A percentile compares a stretch with the other conserved stretches of the same genome.
phyloP scores from a whole-genome alignment of 2,888 invertebrate species.

The Watsonalla binaria region DNA sequence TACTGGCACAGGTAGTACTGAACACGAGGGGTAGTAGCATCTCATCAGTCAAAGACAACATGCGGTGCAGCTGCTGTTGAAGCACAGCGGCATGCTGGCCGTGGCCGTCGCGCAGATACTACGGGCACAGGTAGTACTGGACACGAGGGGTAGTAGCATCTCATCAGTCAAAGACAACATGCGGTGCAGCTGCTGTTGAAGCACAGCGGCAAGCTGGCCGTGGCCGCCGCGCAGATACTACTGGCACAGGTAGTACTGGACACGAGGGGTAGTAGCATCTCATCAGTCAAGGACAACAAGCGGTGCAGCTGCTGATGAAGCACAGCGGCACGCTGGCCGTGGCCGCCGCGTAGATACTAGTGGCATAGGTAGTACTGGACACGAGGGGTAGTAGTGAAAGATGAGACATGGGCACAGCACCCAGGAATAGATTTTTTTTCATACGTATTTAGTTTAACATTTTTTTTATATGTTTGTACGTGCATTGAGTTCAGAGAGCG shows the following conservation, averaged over 20 bases:
- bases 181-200: constrained; percentile 85
- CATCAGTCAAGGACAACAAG: constrained; percentile 87
- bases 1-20: constrained; percentile 84
- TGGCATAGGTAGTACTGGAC: constrained; percentile 80
- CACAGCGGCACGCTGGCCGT: constrained; percentile 79
- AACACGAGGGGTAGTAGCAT: too few relatives aligned
- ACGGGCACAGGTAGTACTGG: constrained; percentile 82
- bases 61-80: constrained; percentile 84
- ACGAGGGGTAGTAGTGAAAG: constrained; percentile 69
- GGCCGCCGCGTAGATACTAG: constrained; percentile 87
- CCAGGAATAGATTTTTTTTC: too few relatives aligned
- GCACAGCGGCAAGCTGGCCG: constrained; percentile 75
- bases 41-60: constrained; percentile 86
- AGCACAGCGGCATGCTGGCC: constrained; percentile 76
- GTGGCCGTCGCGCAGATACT: constrained; percentile 89
- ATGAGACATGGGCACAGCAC: constrained; percentile 87
- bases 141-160: too few relatives aligned
- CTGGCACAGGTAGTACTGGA: constrained; percentile 83
- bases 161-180: constrained; percentile 86
- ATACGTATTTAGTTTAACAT: too few relatives aligned
- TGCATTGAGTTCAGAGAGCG: neutral
- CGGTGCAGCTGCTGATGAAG: constrained; percentile 83
- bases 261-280: too few relatives aligned
- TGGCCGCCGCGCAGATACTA: constrained; percentile 88
- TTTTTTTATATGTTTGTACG: too few relatives aligned